Conservation (phyloP, 2,797 vertebrate species). For the Petrocephalus sullivani region DNA sequence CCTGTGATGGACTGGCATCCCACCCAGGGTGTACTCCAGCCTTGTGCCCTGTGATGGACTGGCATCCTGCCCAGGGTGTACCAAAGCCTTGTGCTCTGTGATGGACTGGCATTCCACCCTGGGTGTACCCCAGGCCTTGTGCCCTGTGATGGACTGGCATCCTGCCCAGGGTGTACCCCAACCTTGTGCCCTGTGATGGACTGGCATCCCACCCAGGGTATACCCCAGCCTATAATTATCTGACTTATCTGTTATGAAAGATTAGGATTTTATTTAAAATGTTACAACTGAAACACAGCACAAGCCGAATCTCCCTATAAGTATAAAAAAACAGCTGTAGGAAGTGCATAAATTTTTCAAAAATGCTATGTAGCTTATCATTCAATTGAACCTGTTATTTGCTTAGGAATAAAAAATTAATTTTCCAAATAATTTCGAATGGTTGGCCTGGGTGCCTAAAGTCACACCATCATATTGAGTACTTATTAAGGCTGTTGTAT, state of each 20-base stretch:
- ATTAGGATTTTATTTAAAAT: not conserved
- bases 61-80: no score
- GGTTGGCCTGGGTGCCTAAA: not conserved
- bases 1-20: no score
- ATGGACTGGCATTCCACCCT: no score
- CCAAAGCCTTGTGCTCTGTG: no score
- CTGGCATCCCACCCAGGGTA: no score
- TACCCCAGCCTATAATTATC: not conserved
- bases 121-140: no score
- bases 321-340: not conserved
- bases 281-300: not conserved
- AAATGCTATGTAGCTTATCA: not conserved
- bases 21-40: no score
- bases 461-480: not conserved
- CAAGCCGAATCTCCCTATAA: not conserved
- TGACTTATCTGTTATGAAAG: not conserved
- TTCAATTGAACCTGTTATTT: not conserved
- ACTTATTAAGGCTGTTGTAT: not conserved
- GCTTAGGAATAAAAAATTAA: not conserved
- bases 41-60: no score
- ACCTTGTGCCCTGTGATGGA: no score
- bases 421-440: not conserved
- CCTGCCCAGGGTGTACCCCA: no score
- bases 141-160: no score
- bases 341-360: not conserved